These are phyloP conservation scores for Choloepus didactylus DNA, from an alignment of 2,797 vertebrate genomes.

Conservation along the genomic window DNA sequence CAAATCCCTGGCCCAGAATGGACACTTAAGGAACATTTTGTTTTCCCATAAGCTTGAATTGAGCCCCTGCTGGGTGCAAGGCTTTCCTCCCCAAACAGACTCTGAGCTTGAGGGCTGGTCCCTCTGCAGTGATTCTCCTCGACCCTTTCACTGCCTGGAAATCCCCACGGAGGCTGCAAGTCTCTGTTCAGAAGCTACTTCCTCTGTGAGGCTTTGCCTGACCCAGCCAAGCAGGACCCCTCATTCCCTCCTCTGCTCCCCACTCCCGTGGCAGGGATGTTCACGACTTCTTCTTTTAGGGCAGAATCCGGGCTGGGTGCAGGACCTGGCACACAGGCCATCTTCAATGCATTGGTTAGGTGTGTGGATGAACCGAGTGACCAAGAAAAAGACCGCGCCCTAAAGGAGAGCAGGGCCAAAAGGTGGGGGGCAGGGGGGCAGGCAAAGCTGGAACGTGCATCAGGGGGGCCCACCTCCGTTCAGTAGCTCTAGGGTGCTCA, in stretches of 20 bases:
- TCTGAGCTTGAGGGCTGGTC: neutral
- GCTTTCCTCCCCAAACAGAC: neutral
- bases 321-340: neutral
- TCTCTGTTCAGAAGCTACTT: neutral
- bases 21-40: neutral
- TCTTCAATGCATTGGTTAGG: neutral
- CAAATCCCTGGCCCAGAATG: neutral
- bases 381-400: neutral
- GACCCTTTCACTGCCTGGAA: neutral
- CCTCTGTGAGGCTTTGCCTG: neutral
- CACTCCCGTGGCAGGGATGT: neutral
- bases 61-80: neutral
- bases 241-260: neutral
- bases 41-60: neutral
- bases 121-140: neutral
- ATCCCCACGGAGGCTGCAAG: neutral
- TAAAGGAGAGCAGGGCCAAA: neutral
- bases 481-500: neutral
- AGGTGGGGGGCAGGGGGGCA: no score
- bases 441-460: neutral
- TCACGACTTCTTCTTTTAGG: neutral
- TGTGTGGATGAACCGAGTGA: neutral
- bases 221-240: neutral
- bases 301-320: neutral
- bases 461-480: neutral